Base-by-base conservation (phyloP, 2,113 vertebrate genomes). In the Oriolus oriolus region DNA sequence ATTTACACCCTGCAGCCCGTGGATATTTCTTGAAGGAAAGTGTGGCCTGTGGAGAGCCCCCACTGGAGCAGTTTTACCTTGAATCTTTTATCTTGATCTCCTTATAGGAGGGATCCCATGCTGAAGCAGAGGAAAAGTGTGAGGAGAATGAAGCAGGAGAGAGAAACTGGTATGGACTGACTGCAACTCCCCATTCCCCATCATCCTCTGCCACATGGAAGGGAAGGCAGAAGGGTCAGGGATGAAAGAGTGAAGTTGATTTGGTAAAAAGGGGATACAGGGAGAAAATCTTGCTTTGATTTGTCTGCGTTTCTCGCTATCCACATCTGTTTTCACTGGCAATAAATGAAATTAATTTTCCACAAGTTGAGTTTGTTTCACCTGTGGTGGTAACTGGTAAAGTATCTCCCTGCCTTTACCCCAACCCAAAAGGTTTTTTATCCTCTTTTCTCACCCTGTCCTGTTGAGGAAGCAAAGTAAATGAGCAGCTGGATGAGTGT, bases 201-300 rank as follows among this genome's bases (percentile, higher is more conserved):
- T 47, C 27, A 27, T 3, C 28, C 33, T 3, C 3, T 1, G 3
- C n/a, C 16, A 11, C 2, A 2, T 5, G 4, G 9, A 31, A 21
- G 6, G 41, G 30, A 56, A 66, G 2, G 6, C 8, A 56, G 47
- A 79, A 93, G 26, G 37, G 12, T 52, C 27, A 52, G 13, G 9
- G 63, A 52, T 37, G 64, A 66, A 80, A 22, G 27, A 76, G 2
- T n/a, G 7, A 88, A 71, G 5, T 15, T 68, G 19, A 66, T 42
- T 19, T 71, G 37, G n/a, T 24, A 24, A 77, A 60, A 66, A 60
- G 3, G 20, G 12, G 19, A 24, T 61, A 47, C 5, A 21, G 11
- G 17, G 8, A 4, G 2, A 28, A 42, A 57, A 27, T 12, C 16
- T 18, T 65, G 10, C 10, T 76, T 68, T 64, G 26, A 44, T 81